Base-by-base conservation (phyloP, 1,140 invertebrate species). In the Liolophura sinensis region DNA sequence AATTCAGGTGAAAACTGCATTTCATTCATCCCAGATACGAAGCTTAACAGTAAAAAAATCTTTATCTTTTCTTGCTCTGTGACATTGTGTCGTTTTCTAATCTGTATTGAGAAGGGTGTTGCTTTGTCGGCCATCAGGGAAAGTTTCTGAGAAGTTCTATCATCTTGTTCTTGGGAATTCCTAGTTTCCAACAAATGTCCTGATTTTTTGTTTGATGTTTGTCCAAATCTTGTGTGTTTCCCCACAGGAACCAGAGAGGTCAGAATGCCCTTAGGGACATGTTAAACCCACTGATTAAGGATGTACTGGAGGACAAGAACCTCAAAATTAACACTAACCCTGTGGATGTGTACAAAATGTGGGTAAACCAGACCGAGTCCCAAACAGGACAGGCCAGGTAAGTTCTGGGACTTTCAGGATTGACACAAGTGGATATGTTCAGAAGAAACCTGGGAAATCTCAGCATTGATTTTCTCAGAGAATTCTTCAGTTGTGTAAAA, bases 241-340 rank as follows among this genome's bases (percentile, higher is more conserved):
- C n/a, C 67, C 70, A 47, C 67, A 84, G 91, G 68, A 90, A 91
- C 66, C 84, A 90, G 52, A 88, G 88, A 57, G 91, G 91, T 5
- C 87, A 91, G 69, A 88, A 88, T 68, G 87, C 88, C 54, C 82
- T 93, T 20, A 87, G 90, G 64, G 88, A 89, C 62, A 90, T 93
- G 71, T 85, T 93, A 47, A 90, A 91, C 40, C 90, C 91, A 4
- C 85, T 92, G 16, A 89, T 93, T 54, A 88, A 89, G 16, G 73
- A 78, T 47, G 87, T 93, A 65, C 79, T 93, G 20, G 86, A 88
- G 31, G 89, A 92, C 72, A 90, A 88, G 77, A 87, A 86, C 62
- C 83, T 92, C 22, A 88, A 86, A 63, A 91, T 93, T 70, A 92
- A 92, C 79, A 92, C 91, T 1, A 92, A 91, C 77, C 92, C 92